These are phyloP conservation scores for Hippocampus barbouri DNA, from an alignment of 2,113 vertebrate species.

Conservation along the genomic window DNA sequence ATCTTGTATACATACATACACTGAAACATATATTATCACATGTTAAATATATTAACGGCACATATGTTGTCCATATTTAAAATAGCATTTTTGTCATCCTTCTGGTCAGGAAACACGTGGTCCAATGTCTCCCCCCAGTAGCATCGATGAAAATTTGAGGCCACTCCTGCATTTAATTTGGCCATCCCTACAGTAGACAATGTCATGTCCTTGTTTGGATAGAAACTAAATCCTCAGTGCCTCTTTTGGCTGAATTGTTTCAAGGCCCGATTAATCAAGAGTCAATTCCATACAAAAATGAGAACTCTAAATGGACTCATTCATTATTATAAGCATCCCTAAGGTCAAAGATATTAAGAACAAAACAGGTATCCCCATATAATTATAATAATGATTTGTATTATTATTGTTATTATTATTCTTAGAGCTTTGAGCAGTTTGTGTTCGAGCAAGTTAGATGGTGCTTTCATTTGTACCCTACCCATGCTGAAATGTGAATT, in stretches of 20 bases:
- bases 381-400: background rate
- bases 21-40: no score
- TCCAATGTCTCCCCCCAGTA: background rate
- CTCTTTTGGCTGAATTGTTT: background rate
- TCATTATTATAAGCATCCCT: background rate
- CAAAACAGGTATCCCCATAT: background rate
- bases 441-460: no score
- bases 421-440: background rate
- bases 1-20: no score
- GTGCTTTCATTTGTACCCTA: background rate
- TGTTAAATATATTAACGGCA: no score
- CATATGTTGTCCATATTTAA: no score
- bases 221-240: background rate
- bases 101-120: no score
- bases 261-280: background rate
- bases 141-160: background rate
- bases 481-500: background rate
- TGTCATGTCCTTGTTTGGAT: background rate
- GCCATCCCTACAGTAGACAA: background rate
- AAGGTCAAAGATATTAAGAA: background rate
- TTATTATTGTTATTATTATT: background rate
- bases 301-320: background rate
- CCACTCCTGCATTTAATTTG: no score
- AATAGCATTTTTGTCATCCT: no score
- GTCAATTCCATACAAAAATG: background rate